Evolutionary conservation across 2,888 invertebrate genomes (phyloP).

Genomic region (Apeira syringaria): DNA sequence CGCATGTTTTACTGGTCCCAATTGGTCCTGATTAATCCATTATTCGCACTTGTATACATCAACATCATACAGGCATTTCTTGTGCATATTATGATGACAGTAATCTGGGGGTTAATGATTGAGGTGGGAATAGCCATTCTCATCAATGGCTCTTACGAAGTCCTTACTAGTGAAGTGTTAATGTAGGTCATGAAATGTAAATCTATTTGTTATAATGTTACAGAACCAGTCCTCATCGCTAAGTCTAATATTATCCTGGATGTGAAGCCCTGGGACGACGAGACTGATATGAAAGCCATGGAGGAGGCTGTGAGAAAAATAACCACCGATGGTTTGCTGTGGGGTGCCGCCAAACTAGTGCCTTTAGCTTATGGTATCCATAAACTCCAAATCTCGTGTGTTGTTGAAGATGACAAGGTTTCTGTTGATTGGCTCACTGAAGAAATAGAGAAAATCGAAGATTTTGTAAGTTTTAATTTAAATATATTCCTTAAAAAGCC

Average conservation of each 20-base stretch:
- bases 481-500: no score
- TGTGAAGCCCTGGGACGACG: constrained; percentile 97
- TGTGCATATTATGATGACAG: no score
- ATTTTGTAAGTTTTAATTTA: constrained; percentile 88
- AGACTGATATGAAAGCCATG: constrained; percentile 95
- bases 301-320: constrained; percentile 92
- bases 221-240: constrained; percentile 94
- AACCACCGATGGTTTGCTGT: constrained; percentile 92
- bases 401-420: constrained; percentile 98
- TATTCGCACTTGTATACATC: no score
- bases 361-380: constrained; percentile 96
- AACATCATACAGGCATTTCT: no score
- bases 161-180: no score
- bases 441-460: constrained; percentile 92
- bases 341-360: constrained; percentile 96
- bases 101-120: no score
- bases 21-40: no score
- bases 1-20: no score
- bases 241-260: constrained; percentile 97
- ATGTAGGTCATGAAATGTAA: no score
- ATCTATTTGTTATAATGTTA: constrained; percentile 26
- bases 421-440: constrained; percentile 95
- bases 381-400: constrained; percentile 95
- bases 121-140: no score
- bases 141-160: no score